These are phyloP conservation scores for Eleginops maclovinus DNA, from an alignment of 2,113 vertebrate genomes.

Conservation along the genomic window DNA sequence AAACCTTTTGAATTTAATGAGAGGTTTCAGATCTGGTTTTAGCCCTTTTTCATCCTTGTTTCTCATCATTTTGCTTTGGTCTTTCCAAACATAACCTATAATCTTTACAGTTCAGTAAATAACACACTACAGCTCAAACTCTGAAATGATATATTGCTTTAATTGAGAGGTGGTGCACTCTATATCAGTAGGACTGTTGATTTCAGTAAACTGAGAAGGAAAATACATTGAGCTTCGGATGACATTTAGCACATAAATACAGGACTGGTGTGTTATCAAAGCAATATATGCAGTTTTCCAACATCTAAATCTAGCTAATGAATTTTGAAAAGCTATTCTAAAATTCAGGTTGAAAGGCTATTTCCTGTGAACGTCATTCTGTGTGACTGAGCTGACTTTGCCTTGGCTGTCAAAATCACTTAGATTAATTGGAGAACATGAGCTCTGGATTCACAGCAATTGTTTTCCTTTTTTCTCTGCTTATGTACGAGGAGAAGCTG, in stretches of 20 bases:
- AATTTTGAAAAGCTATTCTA: conserved; percentile 46
- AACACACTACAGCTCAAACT: conserved; percentile 20
- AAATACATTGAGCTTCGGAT: background rate
- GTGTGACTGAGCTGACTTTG: conserved; percentile 33
- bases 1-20: conserved; percentile 42
- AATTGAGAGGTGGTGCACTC: background rate
- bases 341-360: conserved; percentile 25
- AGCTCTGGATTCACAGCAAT: conserved; percentile 11
- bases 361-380: conserved; percentile 25
- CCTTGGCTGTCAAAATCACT: conserved; percentile 41
- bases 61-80: conserved; percentile 4
- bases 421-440: conserved; percentile 22
- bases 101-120: conserved; percentile 51
- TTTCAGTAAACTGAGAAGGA: background rate
- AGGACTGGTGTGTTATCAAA: background rate
- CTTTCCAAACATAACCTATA: conserved; percentile 49
- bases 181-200: conserved; percentile 24
- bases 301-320: conserved; percentile 22
- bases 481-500: conserved; percentile 10
- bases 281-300: background rate
- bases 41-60: too few species aligned
- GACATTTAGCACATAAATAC: background rate
- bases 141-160: conserved; percentile 17
- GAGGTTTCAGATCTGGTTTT: conserved; percentile 11
- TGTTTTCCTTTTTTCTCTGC: conserved; percentile 33